Percentiles rank a stretch among this genome's conserved stretches.
Evolutionary conservation across 2,888 invertebrate species (phyloP).

Genomic region (Drosophila histrio): DNA sequence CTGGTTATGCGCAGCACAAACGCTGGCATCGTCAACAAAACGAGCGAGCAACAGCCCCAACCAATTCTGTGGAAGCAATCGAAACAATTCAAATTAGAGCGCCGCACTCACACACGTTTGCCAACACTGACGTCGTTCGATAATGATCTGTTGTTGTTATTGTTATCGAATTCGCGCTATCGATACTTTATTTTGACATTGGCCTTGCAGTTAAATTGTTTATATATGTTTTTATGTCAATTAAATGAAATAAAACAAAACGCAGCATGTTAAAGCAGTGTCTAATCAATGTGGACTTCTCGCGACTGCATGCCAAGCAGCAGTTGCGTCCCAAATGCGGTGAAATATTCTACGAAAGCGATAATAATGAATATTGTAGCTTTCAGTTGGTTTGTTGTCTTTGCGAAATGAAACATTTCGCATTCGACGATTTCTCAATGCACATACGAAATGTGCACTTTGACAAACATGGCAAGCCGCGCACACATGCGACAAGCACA

Average conservation of each 20-base stretch:
- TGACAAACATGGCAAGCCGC: constrained; percentile 40
- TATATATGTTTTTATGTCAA: constrained; percentile 30
- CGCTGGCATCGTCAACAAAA: constrained; percentile 61
- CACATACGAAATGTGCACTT: constrained; percentile 68
- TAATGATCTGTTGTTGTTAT: background rate
- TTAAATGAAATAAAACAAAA: constrained; percentile 25
- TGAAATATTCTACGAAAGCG: constrained; percentile 64
- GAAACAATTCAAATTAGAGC: constrained; percentile 28
- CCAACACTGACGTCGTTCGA: constrained; percentile 31
- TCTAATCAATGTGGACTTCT: constrained; percentile 55
- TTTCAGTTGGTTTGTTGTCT: constrained; percentile 63
- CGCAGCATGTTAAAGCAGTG: constrained; percentile 67
- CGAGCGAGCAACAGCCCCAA: constrained; percentile 38
- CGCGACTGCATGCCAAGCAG: constrained; percentile 55
- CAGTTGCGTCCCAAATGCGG: constrained; percentile 65
- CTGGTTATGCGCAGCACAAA: constrained; percentile 78
- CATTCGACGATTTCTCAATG: constrained; percentile 62
- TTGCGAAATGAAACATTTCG: constrained; percentile 70
- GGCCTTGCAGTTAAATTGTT: constrained; percentile 26
- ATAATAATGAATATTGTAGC: constrained; percentile 50
- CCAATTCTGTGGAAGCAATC: background rate
- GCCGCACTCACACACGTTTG: background rate
- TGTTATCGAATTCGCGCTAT: constrained; percentile 10
- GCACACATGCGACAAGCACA: constrained; percentile 21
- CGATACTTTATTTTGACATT: constrained; percentile 20